phyloP scores from a whole-genome alignment of 2,113 vertebrate genomes.

The Myodes glareolus region DNA sequence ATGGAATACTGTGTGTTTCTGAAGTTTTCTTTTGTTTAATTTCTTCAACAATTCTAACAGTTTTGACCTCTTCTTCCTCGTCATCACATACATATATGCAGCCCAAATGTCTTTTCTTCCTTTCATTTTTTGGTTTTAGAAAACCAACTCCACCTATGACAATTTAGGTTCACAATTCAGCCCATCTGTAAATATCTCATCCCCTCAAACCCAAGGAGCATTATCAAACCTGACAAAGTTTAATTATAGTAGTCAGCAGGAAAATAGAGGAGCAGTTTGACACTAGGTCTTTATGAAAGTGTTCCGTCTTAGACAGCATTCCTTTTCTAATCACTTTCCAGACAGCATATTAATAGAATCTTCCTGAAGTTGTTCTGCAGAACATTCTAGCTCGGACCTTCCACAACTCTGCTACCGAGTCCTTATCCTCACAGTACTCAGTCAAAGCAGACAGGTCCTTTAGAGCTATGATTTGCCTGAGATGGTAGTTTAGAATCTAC shows the following conservation, averaged over 20 bases:
- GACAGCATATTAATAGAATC: background rate
- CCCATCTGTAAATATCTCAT: background rate
- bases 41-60: background rate
- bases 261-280: background rate
- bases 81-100: background rate
- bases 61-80: background rate
- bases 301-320: background rate
- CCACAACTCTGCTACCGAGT: background rate
- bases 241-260: background rate
- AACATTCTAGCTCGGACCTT: background rate
- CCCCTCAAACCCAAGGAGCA: background rate
- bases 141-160: no score
- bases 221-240: background rate
- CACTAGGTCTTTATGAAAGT: rapidly evolving
- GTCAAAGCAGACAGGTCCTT: background rate
- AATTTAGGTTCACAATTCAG: background rate
- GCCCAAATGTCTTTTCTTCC: background rate
- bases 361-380: background rate
- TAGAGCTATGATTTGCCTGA: background rate
- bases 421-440: background rate
- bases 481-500: background rate
- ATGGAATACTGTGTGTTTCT: background rate
- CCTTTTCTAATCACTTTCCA: background rate
- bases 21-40: slow-evolving; percentile 14
- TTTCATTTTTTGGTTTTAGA: background rate